These are phyloP conservation scores for Myripristis murdjan DNA, from an alignment of 2,797 vertebrate species.

Conservation along the genomic window DNA sequence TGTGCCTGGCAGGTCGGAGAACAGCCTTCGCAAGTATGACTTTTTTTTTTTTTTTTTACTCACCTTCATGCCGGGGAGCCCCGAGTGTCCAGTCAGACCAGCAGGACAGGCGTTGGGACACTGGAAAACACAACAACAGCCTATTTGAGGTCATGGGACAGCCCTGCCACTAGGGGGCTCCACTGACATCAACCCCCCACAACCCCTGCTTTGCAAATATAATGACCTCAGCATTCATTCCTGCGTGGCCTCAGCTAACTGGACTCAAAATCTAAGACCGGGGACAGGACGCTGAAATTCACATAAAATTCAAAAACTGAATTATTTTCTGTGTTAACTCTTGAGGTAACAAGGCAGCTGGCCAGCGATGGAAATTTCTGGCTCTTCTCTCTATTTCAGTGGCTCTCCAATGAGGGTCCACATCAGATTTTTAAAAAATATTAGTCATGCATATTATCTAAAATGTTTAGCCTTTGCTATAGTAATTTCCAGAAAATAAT, in stretches of 20 bases:
- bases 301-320: not conserved
- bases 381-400: not conserved
- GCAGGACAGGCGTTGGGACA: slow-evolving; percentile 93
- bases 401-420: too few species aligned
- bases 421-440: too few species aligned
- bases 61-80: slow-evolving; percentile 96
- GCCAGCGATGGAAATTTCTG: not conserved
- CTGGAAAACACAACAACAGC: slow-evolving; percentile 84
- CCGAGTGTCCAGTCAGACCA: slow-evolving; percentile 89
- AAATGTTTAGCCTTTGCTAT: too few species aligned
- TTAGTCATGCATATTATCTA: too few species aligned
- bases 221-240: too few species aligned
- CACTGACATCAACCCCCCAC: slow-evolving; percentile 19
- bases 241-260: too few species aligned
- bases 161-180: slow-evolving; percentile 59
- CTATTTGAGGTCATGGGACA: slow-evolving; percentile 68
- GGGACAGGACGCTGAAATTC: not conserved
- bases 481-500: too few species aligned
- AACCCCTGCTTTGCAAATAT: too few species aligned
- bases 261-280: not conserved
- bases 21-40: not conserved
- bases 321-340: not conserved
- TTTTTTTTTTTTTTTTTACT: too few species aligned
- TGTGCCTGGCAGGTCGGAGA: not conserved
- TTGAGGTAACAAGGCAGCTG: not conserved